These are phyloP conservation scores for Tor tambroides DNA, from an alignment of 2,113 vertebrate species.

Conservation along the genomic window DNA sequence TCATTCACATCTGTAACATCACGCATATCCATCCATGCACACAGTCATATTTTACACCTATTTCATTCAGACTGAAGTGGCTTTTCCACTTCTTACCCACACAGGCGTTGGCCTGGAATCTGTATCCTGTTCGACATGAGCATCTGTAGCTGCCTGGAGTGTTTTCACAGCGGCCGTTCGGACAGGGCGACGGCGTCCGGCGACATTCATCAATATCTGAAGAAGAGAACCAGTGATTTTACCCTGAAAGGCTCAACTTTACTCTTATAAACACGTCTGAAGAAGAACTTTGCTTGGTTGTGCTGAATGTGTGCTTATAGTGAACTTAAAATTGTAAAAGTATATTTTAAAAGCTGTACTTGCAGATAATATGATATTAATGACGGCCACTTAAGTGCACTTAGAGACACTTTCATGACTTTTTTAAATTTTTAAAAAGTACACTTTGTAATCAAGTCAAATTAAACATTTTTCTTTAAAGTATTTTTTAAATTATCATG, in stretches of 20 bases:
- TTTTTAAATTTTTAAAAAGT: no score
- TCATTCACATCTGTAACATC: conserved; percentile 38
- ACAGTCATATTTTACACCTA: neutral
- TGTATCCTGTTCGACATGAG: conserved; percentile 66
- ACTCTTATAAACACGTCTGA: neutral
- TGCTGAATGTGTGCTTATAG: no score
- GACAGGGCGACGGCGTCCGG: conserved; percentile 71
- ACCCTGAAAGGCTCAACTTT: neutral
- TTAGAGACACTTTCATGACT: no score
- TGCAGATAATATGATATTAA: no score
- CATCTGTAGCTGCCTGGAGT: conserved; percentile 81
- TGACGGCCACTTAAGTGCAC: no score
- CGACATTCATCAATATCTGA: conserved; percentile 80
- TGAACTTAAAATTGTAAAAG: no score
- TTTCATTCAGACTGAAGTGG: neutral
- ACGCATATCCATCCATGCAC: neutral
- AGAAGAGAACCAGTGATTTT: neutral
- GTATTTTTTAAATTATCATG: no score
- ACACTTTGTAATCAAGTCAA: no score
- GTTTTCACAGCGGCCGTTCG: conserved; percentile 82
- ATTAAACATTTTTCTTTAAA: no score
- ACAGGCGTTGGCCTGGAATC: conserved; percentile 51
- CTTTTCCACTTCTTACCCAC: conserved; percentile 37
- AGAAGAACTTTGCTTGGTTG: no score
- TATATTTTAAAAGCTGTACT: no score